phyloP scores from a whole-genome alignment of 2,113 vertebrate genomes.

The Thalassarche chlororhynchos region DNA sequence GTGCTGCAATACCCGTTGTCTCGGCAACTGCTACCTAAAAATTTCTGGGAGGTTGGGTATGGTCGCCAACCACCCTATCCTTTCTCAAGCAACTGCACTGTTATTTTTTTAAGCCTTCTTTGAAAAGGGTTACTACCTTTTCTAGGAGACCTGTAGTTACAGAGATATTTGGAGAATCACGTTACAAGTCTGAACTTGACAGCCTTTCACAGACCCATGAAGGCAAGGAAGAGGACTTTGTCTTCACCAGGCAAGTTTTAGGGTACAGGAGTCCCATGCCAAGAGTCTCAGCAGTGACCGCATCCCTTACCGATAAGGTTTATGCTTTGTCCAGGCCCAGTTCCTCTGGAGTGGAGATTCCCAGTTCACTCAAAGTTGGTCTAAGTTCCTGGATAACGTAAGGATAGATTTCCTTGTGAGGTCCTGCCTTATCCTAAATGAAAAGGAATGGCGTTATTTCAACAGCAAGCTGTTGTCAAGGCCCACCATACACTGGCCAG shows the following conservation, averaged over 20 bases:
- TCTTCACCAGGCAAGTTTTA: neutral
- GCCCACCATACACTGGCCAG: neutral
- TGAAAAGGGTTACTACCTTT: neutral
- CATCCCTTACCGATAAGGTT: slow-evolving; percentile 60
- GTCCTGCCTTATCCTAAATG: slow-evolving; percentile 91
- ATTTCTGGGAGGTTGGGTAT: neutral
- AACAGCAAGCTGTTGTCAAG: neutral
- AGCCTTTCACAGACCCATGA: neutral
- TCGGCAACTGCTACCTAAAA: neutral
- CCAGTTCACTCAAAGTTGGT: slow-evolving; percentile 92
- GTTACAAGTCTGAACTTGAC: neutral
- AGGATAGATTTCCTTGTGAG: slow-evolving; percentile 96
- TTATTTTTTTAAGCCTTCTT: neutral
- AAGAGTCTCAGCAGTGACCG: neutral
- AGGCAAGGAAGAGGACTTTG: too few species aligned
- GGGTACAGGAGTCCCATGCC: accelerated
- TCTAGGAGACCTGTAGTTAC: neutral
- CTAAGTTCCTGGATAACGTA: slow-evolving; percentile 95
- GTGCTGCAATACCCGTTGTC: neutral
- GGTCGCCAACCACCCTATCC: neutral
- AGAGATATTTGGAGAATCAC: neutral
- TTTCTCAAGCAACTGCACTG: neutral
- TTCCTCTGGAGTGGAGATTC: slow-evolving; percentile 97
- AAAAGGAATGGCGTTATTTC: slow-evolving; percentile 14
- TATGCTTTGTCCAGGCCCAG: slow-evolving; percentile 90